These are phyloP conservation scores for Camponotus vicinus DNA, from an alignment of 1,140 invertebrate species.

Conservation along the genomic window DNA sequence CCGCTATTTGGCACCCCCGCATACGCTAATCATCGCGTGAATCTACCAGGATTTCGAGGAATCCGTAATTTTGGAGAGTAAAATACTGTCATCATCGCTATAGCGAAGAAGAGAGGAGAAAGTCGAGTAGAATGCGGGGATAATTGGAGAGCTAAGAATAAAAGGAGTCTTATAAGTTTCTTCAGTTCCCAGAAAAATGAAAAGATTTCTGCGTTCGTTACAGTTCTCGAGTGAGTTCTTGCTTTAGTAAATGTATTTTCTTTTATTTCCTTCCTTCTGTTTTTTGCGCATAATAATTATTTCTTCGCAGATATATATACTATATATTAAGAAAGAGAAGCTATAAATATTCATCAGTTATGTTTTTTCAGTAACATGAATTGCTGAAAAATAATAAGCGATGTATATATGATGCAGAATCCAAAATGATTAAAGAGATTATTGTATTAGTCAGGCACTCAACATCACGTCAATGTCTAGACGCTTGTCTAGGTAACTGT, in stretches of 20 bases:
- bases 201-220: background rate
- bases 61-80: constrained; percentile 23
- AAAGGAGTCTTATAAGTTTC: background rate
- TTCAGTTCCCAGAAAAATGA: background rate
- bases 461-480: constrained; percentile 36
- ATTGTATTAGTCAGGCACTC: background rate
- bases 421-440: background rate
- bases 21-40: constrained; percentile 16
- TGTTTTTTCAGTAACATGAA: background rate
- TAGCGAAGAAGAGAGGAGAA: background rate
- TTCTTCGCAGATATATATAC: too few species aligned
- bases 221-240: background rate
- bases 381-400: background rate
- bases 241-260: background rate
- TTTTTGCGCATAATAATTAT: background rate
- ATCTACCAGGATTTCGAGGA: constrained; percentile 18
- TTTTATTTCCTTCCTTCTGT: background rate
- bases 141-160: background rate
- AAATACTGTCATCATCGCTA: background rate
- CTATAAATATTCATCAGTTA: background rate
- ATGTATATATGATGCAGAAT: background rate
- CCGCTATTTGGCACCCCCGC: constrained; percentile 43
- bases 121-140: background rate
- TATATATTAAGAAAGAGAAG: background rate
- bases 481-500: constrained; percentile 30